phyloP scores from a whole-genome alignment of 2,797 vertebrate genomes.

The Pantherophis vulpinus region DNA sequence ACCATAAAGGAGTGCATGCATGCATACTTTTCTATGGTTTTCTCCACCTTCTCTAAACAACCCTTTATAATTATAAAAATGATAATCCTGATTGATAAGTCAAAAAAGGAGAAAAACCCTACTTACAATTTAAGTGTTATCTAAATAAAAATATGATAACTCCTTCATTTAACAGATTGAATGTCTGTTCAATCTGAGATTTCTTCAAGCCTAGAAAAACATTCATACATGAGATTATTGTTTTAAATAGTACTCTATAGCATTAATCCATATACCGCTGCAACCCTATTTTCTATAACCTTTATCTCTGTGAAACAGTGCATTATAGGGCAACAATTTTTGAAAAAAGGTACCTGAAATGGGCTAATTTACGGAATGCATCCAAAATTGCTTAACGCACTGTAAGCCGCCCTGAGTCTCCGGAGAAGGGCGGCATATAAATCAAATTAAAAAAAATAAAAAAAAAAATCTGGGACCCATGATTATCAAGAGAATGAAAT shows the following conservation, averaged over 20 bases:
- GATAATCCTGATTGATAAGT: not conserved
- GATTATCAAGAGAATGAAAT: not conserved
- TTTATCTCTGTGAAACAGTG: not conserved
- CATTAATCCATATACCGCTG: not conserved
- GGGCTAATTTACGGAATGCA: not conserved
- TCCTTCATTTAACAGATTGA: not conserved
- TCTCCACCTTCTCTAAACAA: conserved; percentile 19
- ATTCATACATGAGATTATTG: not conserved
- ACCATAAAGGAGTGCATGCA: not conserved
- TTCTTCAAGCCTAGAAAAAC: not conserved
- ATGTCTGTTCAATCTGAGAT: not conserved
- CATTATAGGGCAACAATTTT: not conserved
- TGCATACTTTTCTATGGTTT: not conserved
- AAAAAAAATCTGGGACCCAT: not conserved
- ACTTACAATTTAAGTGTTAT: conserved; percentile 19
- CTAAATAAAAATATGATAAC: conserved; percentile 22
- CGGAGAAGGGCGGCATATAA: too few species aligned
- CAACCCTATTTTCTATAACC: not conserved
- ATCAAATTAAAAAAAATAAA: too few species aligned
- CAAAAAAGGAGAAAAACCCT: not conserved
- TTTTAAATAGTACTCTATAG: not conserved
- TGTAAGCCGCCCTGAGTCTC: too few species aligned
- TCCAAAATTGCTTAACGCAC: too few species aligned
- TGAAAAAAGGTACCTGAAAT: not conserved
- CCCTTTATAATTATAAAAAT: conserved; percentile 10